Evolutionary conservation across 2,888 invertebrate genomes (phyloP).

Genomic region (Thyatira batis): DNA sequence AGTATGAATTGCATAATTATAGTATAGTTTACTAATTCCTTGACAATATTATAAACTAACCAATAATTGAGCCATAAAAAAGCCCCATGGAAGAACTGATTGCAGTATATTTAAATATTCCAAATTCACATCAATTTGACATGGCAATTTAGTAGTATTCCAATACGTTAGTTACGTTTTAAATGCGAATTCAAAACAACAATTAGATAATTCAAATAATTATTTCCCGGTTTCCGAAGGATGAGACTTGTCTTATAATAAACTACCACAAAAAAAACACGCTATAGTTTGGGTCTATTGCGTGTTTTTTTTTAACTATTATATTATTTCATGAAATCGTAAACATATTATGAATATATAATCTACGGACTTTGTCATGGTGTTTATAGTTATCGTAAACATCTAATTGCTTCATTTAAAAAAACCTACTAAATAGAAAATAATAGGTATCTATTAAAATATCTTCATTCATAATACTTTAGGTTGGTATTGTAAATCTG

Average conservation of each 20-base stretch:
- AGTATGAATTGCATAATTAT: not conserved
- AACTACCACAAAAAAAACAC: too few relatives aligned
- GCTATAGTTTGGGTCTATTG: not conserved
- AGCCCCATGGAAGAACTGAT: not conserved
- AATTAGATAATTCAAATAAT: not conserved
- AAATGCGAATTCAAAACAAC: not conserved
- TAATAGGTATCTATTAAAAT: too few relatives aligned
- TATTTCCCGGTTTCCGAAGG: not conserved
- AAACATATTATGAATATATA: constrained; percentile 20
- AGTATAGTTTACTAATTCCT: not conserved
- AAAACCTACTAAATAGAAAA: too few relatives aligned
- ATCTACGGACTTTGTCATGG: constrained; percentile 22
- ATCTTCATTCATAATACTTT: not conserved
- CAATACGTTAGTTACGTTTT: not conserved
- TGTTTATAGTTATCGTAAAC: constrained; percentile 10
- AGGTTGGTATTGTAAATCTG: not conserved
- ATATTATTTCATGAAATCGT: constrained; percentile 18
- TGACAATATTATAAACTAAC: not conserved
- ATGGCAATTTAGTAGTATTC: constrained; percentile 1
- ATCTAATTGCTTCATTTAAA: constrained; percentile 13
- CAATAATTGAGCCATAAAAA: not conserved
- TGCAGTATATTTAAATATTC: not conserved
- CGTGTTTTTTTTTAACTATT: constrained; percentile 6
- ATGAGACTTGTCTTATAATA: not conserved
- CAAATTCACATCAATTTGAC: not conserved